These are phyloP conservation scores for Hyppa rectilinea DNA, from an alignment of 2,888 invertebrate genomes.

Conservation along the genomic window DNA sequence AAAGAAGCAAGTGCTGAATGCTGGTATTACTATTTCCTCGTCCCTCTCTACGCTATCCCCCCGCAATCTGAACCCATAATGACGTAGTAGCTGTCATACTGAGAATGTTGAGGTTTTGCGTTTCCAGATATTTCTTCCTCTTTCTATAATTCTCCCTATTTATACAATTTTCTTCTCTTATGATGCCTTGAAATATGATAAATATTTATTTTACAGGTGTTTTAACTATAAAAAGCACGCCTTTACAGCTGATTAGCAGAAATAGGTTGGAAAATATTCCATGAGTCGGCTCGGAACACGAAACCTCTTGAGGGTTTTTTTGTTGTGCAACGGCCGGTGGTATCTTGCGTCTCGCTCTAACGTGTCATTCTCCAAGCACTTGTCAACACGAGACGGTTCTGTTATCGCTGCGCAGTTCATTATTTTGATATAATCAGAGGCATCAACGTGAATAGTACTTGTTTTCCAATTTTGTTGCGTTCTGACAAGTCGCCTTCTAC, in stretches of 20 bases:
- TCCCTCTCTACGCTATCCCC: constrained; percentile 69
- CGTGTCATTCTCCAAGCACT: constrained; percentile 77
- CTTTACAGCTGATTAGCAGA: constrained; percentile 17
- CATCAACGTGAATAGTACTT: constrained; percentile 76
- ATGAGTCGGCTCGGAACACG: constrained; percentile 82
- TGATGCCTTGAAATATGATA: neutral
- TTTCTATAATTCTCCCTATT: constrained; percentile 64
- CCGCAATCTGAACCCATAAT: constrained; percentile 69
- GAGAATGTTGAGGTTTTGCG: constrained; percentile 85
- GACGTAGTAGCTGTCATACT: constrained; percentile 73
- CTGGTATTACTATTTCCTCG: constrained; percentile 75
- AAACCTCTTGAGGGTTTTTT: constrained; percentile 82
- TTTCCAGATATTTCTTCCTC: constrained; percentile 79
- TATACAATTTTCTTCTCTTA: constrained; percentile 25
- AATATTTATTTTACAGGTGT: constrained; percentile 1
- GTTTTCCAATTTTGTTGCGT: constrained; percentile 78
- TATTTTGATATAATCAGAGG: constrained; percentile 82
- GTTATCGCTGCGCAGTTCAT: constrained; percentile 88
- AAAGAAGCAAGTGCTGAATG: constrained; percentile 58
- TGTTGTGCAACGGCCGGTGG: constrained; percentile 68
- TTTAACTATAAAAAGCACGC: constrained; percentile 10
- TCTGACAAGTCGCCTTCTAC: constrained; percentile 94
- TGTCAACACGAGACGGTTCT: constrained; percentile 84
- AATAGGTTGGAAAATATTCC: constrained; percentile 73
- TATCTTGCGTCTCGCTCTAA: constrained; percentile 80